Evolutionary conservation across 2,888 invertebrate species (phyloP), one percentile per base, ranked within the genome.

Genomic region (Malthinus flaveolus): DNA sequence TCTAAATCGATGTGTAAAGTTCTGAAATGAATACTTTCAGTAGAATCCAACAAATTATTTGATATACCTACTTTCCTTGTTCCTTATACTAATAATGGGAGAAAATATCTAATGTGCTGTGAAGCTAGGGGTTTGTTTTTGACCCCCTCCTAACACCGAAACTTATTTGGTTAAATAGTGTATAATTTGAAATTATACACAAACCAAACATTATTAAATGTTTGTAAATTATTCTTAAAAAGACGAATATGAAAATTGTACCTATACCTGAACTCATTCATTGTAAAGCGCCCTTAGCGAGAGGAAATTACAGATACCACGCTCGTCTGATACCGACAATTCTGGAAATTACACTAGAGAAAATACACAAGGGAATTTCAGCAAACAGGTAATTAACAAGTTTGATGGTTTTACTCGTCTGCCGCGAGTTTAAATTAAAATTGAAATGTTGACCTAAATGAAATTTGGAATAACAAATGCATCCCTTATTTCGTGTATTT

Each of bases 351-450:
- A 75, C 75, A 73, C 74, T 71, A 71, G 73, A 72, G 75, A 76
- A 76, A 76, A 75, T 74, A 75, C 76, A 74, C 76, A 69, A 68
- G 75, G 76, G 78, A 77, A 73, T 76, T 76, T 75, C 75, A 76
- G 75, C 75, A 75, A 77, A 76, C 76, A 77, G 77, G 77, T 77
- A 78, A 78, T 78, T 78, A 78, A 76, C 78, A 78, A 78, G 75
- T 78, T 78, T 78, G 78, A 78, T 77, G 77, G 75, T 75, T 76
- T 76, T 73, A 71, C 73, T 74, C 74, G 73, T 74, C 73, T 72
- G 70, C 65, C 68, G 64, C 66, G 68, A 71, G 66, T 70, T 71
- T 71, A 71, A 71, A 71, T 71, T 75, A 75, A 76, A 77, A 76
- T 76, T 76, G 75, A 75, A 75, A 75, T 75, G 74, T 75, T 75